Base-by-base conservation (phyloP, 1,140 invertebrate genomes). In the Parapsyche elsis region DNA sequence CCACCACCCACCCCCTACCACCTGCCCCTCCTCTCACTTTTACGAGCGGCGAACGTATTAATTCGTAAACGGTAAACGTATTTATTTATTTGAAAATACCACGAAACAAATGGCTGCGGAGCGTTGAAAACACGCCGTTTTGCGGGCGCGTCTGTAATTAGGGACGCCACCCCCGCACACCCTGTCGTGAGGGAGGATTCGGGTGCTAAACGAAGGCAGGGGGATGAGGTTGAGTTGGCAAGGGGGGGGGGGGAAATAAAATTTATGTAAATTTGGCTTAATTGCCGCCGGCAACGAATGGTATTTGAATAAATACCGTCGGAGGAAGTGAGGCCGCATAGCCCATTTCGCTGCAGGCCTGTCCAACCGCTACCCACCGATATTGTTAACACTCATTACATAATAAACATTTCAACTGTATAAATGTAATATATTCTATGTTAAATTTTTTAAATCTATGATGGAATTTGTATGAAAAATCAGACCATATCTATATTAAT, bases 11-110 rank as follows among this genome's bases (percentile, higher is more conserved):
- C 49, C n/a, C n/a, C n/a, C n/a, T n/a, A n/a, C n/a, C n/a, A 12
- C 49, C 4, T 4, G 7, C 49, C 49, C 12, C 49, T 12, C 9
- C 61, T 67, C 21, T 24, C 14, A 24, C 10, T 30, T n/a, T 10
- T 24, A 53, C 16, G n/a, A 53, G 38, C 71, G 71, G 59, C 73
- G 49, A 59, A 21, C 64, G 74, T 75, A 67, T 70, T 81, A 81
- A 81, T 81, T 67, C 59, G 80, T 38, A 44, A 57, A 21, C 80
- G 71, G 77, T 21, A 77, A 76, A 71, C 73, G 77, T 76, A 78
- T 82, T 82, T 83, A 83, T 83, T 83, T 83, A 80, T 80, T 83
- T 67, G 80, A 73, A 80, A 77, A 80, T 79, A 80, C 76, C 81
- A 71, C 76, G 67, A 71, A 78, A 78, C 76, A 78, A 78, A 78